phyloP scores from a whole-genome alignment of 2,888 invertebrate species.

The Meta bourneti region DNA sequence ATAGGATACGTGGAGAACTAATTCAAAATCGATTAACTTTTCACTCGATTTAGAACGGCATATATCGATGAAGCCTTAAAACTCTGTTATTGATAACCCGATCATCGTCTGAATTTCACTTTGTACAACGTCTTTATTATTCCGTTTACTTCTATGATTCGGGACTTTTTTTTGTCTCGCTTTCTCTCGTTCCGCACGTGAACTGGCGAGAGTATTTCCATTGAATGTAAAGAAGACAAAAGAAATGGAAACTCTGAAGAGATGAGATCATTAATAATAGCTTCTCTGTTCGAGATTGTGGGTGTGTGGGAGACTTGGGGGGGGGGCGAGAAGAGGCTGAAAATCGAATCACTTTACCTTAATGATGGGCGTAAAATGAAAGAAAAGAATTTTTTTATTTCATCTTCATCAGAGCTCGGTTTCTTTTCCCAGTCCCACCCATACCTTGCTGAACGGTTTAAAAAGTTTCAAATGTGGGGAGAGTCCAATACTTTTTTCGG shows the following conservation, averaged over 20 bases:
- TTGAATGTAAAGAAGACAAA: conserved; percentile 35
- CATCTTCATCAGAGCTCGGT: neutral
- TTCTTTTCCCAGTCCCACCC: conserved; percentile 8
- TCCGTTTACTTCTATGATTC: conserved; percentile 43
- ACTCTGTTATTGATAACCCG: conserved; percentile 34
- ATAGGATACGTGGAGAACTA: conserved; percentile 17
- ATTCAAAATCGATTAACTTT: conserved; percentile 60
- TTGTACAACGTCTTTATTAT: conserved; percentile 6
- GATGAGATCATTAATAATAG: conserved; percentile 58
- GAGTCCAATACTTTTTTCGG: neutral
- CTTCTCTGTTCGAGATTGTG: conserved; percentile 2
- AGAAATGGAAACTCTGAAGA: conserved; percentile 43
- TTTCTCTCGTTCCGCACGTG: neutral
- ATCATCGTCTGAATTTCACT: conserved; percentile 18
- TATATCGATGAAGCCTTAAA: conserved; percentile 35
- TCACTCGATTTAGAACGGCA: conserved; percentile 29
- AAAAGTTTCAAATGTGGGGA: conserved; percentile 19
- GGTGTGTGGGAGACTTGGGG: neutral
- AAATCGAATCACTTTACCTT: conserved; percentile 70
- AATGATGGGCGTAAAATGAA: conserved; percentile 58
- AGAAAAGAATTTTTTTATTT: conserved; percentile 36
- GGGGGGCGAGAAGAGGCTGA: conserved; percentile 17
- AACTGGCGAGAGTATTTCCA: conserved; percentile 19
- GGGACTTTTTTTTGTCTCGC: neutral
- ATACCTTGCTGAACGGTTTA: conserved; percentile 4